These are phyloP conservation scores for Neoarius graeffei DNA, from an alignment of 2,113 vertebrate species.

Conservation along the genomic window DNA sequence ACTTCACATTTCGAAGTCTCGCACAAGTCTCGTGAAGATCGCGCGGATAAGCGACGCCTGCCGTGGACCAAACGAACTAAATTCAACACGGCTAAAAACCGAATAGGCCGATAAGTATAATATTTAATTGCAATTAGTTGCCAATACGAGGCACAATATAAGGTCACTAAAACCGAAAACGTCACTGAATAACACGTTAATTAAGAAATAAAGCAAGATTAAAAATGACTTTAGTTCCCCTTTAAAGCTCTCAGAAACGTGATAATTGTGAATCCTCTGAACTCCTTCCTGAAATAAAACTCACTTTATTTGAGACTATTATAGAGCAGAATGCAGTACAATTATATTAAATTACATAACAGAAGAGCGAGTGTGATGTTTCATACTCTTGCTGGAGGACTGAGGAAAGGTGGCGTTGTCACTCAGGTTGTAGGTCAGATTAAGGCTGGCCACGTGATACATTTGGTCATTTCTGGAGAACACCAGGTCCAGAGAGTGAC, in stretches of 20 bases:
- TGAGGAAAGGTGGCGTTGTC: constrained; percentile 77
- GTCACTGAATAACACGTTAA: too few relatives aligned
- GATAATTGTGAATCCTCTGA: background rate
- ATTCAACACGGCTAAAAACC: too few relatives aligned
- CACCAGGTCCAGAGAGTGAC: constrained; percentile 73
- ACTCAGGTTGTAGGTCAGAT: constrained; percentile 82
- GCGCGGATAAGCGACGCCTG: too few relatives aligned
- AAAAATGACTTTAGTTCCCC: too few relatives aligned
- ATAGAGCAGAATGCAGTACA: background rate
- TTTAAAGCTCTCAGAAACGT: background rate
- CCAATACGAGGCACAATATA: too few relatives aligned
- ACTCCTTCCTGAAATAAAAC: background rate
- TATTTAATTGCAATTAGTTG: too few relatives aligned
- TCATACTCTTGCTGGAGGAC: constrained; percentile 76
- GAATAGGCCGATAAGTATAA: too few relatives aligned
- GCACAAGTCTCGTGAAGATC: too few relatives aligned
- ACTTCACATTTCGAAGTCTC: too few relatives aligned
- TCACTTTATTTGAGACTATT: background rate
- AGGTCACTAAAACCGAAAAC: too few relatives aligned
- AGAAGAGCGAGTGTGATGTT: background rate
- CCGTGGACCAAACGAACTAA: too few relatives aligned
- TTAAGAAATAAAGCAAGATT: too few relatives aligned
- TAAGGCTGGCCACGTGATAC: constrained; percentile 75
- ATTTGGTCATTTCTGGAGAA: constrained; percentile 71
- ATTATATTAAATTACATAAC: background rate